phyloP scores from a whole-genome alignment of 1,140 invertebrate genomes.

The Diachasma alloeum region DNA sequence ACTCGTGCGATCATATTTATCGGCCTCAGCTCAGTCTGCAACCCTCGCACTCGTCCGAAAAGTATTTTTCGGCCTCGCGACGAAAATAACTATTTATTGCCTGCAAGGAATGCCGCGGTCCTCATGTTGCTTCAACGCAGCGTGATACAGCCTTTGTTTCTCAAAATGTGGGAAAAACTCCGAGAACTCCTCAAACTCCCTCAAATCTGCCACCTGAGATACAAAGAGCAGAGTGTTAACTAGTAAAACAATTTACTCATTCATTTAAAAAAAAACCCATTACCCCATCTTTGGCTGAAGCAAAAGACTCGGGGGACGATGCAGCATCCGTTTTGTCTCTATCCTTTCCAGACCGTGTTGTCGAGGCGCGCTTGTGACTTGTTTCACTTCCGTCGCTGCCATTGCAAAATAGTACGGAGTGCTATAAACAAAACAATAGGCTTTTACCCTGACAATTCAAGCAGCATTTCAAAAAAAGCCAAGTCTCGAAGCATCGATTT shows the following conservation, averaged over 20 bases:
- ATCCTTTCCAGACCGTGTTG: constrained; percentile 52
- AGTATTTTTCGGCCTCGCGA: no score
- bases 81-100: no score
- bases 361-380: constrained; percentile 55
- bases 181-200: constrained; percentile 86
- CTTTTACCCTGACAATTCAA: not conserved
- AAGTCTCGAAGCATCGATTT: not conserved
- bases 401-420: constrained; percentile 85
- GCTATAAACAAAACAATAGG: constrained; percentile 60
- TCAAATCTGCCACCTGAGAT: constrained; percentile 85
- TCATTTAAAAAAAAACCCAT: constrained; percentile 34
- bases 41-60: no score
- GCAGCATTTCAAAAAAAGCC: not conserved
- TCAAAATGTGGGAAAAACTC: constrained; percentile 80
- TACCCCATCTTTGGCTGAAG: constrained; percentile 90
- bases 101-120: constrained; percentile 82
- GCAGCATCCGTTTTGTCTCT: constrained; percentile 60
- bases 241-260: constrained; percentile 12
- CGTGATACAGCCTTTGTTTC: constrained; percentile 81
- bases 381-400: constrained; percentile 70
- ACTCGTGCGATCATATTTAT: no score
- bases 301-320: constrained; percentile 91
- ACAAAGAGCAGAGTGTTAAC: not conserved
- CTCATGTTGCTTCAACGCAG: constrained; percentile 78
- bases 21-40: no score